Conservation (phyloP, 92 coral and sea anemone species). For the Metridium senile region DNA sequence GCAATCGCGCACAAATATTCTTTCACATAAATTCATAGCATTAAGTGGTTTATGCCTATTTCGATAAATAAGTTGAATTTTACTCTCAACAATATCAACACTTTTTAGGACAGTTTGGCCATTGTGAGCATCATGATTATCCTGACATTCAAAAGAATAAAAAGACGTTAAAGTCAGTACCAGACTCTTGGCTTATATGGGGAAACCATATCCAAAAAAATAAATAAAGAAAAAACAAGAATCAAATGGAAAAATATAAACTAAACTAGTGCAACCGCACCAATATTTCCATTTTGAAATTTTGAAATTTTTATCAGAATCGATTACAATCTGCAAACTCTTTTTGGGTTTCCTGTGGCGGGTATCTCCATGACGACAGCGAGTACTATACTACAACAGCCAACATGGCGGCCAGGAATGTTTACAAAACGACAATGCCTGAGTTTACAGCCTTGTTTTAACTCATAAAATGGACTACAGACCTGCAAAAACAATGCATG, state of each 20-base stretch:
- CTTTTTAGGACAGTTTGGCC: conserved; percentile 86
- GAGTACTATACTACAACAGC: neutral
- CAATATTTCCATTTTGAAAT: neutral
- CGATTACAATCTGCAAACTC: neutral
- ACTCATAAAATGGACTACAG: neutral
- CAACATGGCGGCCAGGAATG: conserved; percentile 79
- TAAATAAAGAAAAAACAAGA: too few relatives aligned
- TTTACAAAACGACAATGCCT: conserved; percentile 15
- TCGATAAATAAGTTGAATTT: too few relatives aligned
- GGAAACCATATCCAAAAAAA: too few relatives aligned
- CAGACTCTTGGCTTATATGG: too few relatives aligned
- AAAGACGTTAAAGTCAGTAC: too few relatives aligned
- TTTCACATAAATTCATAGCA: too few relatives aligned
- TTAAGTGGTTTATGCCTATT: too few relatives aligned
- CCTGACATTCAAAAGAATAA: conserved; percentile 53
- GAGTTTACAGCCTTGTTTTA: neutral
- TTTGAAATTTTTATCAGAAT: too few relatives aligned
- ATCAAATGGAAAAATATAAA: too few relatives aligned
- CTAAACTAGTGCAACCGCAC: too few relatives aligned
- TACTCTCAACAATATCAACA: conserved; percentile 91
- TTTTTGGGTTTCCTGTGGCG: conserved; percentile 24
- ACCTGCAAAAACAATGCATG: neutral
- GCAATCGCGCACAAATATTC: too few relatives aligned
- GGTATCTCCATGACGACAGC: conserved; percentile 20
- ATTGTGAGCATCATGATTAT: conserved; percentile 47